Evolutionary conservation across 2,888 invertebrate species (phyloP).

Genomic region (Callimorpha dominula): DNA sequence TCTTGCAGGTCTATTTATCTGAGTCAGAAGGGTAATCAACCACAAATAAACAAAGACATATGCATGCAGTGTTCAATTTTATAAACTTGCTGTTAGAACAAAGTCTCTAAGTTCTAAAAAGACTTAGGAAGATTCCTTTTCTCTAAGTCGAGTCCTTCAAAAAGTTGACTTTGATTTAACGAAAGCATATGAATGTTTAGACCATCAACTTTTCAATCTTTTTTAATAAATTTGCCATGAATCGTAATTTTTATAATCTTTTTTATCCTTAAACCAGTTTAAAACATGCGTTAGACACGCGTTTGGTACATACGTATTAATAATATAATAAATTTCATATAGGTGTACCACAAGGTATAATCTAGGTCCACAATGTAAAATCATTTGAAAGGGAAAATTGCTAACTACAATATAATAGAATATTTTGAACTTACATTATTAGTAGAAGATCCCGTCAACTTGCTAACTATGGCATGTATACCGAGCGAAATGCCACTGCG

Average conservation of each 20-base stretch:
- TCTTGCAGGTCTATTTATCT: no score
- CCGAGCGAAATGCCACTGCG: slow-evolving; percentile 94
- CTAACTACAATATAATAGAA: not conserved
- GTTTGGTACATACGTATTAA: not conserved
- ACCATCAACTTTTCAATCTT: not conserved
- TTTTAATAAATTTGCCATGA: not conserved
- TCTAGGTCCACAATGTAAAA: not conserved
- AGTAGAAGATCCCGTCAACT: slow-evolving; percentile 86
- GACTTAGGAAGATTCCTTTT: no score
- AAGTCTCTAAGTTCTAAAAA: no score
- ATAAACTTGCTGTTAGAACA: not conserved
- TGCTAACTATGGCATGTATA: slow-evolving; percentile 95
- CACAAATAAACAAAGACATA: no score
- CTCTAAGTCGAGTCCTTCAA: not conserved
- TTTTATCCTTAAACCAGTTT: not conserved
- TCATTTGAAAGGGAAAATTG: not conserved
- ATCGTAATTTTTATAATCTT: not conserved
- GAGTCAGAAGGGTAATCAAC: not conserved
- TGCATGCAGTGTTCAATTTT: not conserved
- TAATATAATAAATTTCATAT: no score
- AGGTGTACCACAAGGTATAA: slow-evolving; percentile 2
- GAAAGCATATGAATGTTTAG: not conserved
- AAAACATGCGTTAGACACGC: not conserved
- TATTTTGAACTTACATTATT: slow-evolving; percentile 51
- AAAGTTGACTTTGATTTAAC: not conserved